Evolutionary conservation across 2,888 invertebrate species (phyloP).

Genomic region (Leptothorax acervorum): DNA sequence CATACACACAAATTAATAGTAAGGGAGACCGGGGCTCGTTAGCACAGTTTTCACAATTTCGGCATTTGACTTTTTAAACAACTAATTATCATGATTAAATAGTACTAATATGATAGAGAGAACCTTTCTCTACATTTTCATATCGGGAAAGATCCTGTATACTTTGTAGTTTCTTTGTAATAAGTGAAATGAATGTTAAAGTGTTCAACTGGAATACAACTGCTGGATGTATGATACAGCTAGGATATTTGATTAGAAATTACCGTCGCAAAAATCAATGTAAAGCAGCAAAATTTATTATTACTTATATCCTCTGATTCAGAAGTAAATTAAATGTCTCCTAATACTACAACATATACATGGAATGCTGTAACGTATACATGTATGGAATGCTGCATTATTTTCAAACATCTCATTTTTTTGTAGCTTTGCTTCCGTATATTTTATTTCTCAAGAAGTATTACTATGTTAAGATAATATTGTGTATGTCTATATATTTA

Average conservation of each 20-base stretch:
- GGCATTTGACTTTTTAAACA: too few relatives aligned
- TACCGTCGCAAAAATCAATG: neutral
- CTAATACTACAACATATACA: neutral
- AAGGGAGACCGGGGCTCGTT: too few relatives aligned
- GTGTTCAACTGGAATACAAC: neutral
- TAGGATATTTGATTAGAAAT: neutral
- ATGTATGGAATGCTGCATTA: neutral
- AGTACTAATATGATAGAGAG: too few relatives aligned
- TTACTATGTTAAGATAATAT: slow-evolving; percentile 5
- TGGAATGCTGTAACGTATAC: too few relatives aligned
- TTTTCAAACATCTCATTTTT: neutral
- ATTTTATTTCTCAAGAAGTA: slow-evolving; percentile 2
- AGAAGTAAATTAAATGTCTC: slow-evolving; percentile 14
- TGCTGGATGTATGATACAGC: neutral
- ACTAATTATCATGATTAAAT: too few relatives aligned
- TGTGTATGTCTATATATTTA: neutral
- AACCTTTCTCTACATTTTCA: too few relatives aligned
- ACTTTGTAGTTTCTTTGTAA: too few relatives aligned
- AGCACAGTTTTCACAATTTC: too few relatives aligned
- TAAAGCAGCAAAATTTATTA: neutral
- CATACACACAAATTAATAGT: neutral
- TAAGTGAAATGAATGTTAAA: neutral
- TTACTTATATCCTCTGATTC: neutral
- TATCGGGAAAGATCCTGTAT: too few relatives aligned
- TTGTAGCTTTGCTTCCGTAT: neutral